Evolutionary conservation across 2,888 invertebrate genomes (phyloP).

Genomic region (Bombylius discolor): DNA sequence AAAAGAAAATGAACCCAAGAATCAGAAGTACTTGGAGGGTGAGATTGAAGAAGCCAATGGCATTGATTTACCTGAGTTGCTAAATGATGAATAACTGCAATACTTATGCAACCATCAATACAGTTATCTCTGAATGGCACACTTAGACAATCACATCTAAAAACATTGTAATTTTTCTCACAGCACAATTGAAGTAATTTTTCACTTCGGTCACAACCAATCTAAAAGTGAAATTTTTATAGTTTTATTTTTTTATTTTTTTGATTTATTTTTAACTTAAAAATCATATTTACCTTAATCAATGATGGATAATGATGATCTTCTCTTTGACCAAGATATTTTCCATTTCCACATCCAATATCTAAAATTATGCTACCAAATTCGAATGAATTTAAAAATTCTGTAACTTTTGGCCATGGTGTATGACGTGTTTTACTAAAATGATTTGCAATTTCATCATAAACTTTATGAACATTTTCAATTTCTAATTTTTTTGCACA

Average conservation of each 20-base stretch:
- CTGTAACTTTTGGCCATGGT: slow-evolving; percentile 82
- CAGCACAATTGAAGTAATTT: slow-evolving; percentile 53
- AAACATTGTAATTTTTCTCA: slow-evolving; percentile 48
- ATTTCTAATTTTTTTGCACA: slow-evolving; percentile 54
- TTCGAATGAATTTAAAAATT: slow-evolving; percentile 58
- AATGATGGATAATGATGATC: background rate
- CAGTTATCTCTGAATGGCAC: slow-evolving; percentile 53
- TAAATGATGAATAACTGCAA: slow-evolving; percentile 95
- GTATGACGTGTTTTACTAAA: slow-evolving; percentile 90
- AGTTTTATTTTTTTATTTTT: too few species aligned
- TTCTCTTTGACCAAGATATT: slow-evolving; percentile 55
- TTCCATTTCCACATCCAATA: slow-evolving; percentile 97
- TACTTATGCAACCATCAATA: slow-evolving; percentile 77
- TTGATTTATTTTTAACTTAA: too few species aligned
- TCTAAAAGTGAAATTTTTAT: slow-evolving; percentile 32
- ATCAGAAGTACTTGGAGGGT: too few species aligned
- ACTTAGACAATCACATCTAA: slow-evolving; percentile 62
- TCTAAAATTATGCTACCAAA: slow-evolving; percentile 67
- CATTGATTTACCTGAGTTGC: slow-evolving; percentile 49
- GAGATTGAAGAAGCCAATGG: background rate
- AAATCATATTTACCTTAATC: background rate
- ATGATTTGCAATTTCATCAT: slow-evolving; percentile 86
- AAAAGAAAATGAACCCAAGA: too few species aligned
- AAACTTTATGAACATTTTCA: slow-evolving; percentile 72
- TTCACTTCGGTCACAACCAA: slow-evolving; percentile 70